Evolutionary conservation across 2,113 vertebrate genomes (phyloP).

Genomic region (Pelobates fuscus): DNA sequence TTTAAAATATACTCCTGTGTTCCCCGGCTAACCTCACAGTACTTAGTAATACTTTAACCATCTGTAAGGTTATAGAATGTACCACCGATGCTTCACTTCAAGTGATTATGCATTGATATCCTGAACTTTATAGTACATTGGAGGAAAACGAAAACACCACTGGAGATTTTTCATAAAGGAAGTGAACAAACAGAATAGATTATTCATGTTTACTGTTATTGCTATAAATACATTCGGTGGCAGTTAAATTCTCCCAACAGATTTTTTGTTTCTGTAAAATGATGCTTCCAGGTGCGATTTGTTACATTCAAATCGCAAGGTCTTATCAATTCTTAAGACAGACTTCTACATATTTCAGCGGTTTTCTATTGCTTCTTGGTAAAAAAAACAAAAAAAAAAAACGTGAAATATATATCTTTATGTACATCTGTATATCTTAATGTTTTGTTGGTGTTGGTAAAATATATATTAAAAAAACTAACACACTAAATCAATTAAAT

Average conservation of each 20-base stretch:
- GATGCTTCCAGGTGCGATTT: not conserved
- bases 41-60: not conserved
- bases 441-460: too few relatives aligned
- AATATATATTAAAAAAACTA: too few relatives aligned
- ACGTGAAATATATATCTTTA: too few relatives aligned
- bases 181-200: slow-evolving; percentile 21
- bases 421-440: too few relatives aligned
- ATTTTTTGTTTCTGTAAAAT: not conserved
- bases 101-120: slow-evolving; percentile 32
- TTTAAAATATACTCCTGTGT: not conserved
- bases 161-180: slow-evolving; percentile 8
- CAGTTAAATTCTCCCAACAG: not conserved
- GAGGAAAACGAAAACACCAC: slow-evolving; percentile 7
- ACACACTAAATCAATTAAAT: too few relatives aligned
- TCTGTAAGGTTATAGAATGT: not conserved
- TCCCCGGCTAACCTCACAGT: not conserved
- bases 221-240: not conserved
- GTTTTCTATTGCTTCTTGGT: too few relatives aligned
- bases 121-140: slow-evolving; percentile 8
- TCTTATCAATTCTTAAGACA: too few relatives aligned
- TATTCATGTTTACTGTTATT: not conserved
- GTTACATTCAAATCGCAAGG: too few relatives aligned
- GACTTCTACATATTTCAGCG: too few relatives aligned
- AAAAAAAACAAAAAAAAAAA: too few relatives aligned
- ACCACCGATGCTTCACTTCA: slow-evolving; percentile 6